Percentiles rank a stretch among this genome's conserved stretches.
Conservation (phyloP, 2,113 vertebrate species). For the Plotosus lineatus region DNA sequence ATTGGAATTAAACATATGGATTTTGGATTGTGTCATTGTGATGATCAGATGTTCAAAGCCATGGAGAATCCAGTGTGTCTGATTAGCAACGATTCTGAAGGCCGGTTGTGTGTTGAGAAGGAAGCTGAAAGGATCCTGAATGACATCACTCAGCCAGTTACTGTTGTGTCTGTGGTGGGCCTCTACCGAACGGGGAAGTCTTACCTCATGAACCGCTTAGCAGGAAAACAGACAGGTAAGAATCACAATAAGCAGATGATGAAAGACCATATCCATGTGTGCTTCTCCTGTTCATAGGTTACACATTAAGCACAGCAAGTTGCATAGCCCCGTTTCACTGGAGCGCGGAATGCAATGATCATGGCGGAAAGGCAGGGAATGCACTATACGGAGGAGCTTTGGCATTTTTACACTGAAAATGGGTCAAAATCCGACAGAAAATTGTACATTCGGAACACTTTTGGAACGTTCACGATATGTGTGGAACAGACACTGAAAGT, state of each 20-base stretch:
- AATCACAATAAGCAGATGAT: not conserved
- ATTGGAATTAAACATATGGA: not conserved
- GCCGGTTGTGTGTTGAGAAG: constrained; percentile 11
- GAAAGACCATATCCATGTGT: too few relatives aligned
- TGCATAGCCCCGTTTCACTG: too few relatives aligned
- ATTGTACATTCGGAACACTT: too few relatives aligned
- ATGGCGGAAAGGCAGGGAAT: too few relatives aligned
- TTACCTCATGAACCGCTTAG: constrained; percentile 58
- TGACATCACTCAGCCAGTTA: constrained; percentile 40
- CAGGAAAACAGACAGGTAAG: constrained; percentile 49
- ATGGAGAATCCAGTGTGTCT: constrained; percentile 42
- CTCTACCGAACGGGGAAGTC: constrained; percentile 57
- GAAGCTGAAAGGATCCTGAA: constrained; percentile 48
- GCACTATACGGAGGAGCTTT: too few relatives aligned
- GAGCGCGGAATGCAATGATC: too few relatives aligned
- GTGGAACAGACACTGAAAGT: too few relatives aligned
- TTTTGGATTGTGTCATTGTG: not conserved
- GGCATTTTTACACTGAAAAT: too few relatives aligned
- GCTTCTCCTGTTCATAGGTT: too few relatives aligned
- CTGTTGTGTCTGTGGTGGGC: constrained; percentile 53
- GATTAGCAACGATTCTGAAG: not conserved
- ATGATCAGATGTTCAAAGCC: not conserved
- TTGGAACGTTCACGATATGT: too few relatives aligned
- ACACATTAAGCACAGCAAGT: too few relatives aligned
- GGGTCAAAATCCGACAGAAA: too few relatives aligned